phyloP scores from a whole-genome alignment of 2,113 vertebrate genomes.

The Boulengeromyrus knoepffleri region DNA sequence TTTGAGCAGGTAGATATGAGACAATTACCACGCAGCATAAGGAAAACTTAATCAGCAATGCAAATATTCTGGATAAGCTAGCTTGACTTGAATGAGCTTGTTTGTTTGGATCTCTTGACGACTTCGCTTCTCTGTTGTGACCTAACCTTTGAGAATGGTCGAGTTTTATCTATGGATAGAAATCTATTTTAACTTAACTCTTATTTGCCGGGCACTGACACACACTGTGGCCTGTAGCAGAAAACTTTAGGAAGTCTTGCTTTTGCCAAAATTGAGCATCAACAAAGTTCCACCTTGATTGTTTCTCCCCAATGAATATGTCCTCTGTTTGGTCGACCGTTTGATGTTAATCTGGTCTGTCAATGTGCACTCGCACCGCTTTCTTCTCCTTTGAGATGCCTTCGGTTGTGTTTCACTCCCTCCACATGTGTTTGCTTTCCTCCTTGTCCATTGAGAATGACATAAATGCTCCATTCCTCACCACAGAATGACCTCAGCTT shows the following conservation, averaged over 20 bases:
- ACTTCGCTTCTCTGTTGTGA: not conserved
- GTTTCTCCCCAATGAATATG: constrained; percentile 63
- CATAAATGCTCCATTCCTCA: constrained; percentile 64
- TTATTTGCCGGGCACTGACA: constrained; percentile 46
- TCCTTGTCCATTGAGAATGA: constrained; percentile 53
- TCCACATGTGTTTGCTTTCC: constrained; percentile 53
- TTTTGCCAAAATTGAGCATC: constrained; percentile 76
- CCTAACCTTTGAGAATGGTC: not conserved
- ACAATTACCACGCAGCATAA: constrained; percentile 62
- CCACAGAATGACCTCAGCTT: constrained; percentile 61
- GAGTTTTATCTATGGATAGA: constrained; percentile 18
- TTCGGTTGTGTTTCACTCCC: constrained; percentile 58
- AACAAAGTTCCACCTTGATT: constrained; percentile 76
- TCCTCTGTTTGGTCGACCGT: constrained; percentile 68
- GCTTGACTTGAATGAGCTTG: constrained; percentile 50
- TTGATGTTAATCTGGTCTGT: constrained; percentile 76
- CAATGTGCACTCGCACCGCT: constrained; percentile 58
- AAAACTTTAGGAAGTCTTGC: constrained; percentile 75
- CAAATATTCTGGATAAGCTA: constrained; percentile 62
- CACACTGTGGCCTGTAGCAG: constrained; percentile 66
- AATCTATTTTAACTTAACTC: constrained; percentile 39
- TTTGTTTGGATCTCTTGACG: not conserved
- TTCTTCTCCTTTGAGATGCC: constrained; percentile 58
- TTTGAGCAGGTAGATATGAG: constrained; percentile 58
- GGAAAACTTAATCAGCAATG: constrained; percentile 65